Evolutionary conservation across 2,888 invertebrate genomes (phyloP).

Genomic region (Pyrrhosoma nymphula): DNA sequence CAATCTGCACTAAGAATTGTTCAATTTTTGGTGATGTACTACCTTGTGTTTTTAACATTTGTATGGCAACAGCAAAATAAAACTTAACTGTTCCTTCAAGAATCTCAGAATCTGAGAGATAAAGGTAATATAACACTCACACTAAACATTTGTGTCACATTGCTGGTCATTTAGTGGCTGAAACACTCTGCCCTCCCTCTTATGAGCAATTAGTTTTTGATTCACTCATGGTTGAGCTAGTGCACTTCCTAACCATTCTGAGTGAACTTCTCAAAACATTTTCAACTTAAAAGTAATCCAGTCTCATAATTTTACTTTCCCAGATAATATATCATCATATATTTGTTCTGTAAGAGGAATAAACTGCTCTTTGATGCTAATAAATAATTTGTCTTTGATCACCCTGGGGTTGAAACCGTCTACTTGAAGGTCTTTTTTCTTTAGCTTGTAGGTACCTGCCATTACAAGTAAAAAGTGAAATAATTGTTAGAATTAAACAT

Average conservation of each 20-base stretch:
- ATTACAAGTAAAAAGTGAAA: background rate
- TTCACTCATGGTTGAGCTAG: background rate
- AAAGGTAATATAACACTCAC: background rate
- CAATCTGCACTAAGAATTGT: background rate
- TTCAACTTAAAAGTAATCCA: background rate
- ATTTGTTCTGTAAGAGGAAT: conserved; percentile 82
- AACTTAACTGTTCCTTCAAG: background rate
- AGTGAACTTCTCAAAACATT: background rate
- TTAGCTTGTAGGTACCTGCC: conserved; percentile 92
- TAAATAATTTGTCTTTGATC: conserved; percentile 87
- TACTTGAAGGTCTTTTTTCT: conserved; percentile 91
- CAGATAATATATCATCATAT: conserved; percentile 80
- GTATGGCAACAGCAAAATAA: background rate
- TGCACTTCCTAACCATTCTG: background rate
- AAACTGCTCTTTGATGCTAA: conserved; percentile 81
- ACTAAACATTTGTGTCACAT: background rate
- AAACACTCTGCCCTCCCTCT: background rate
- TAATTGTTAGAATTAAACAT: background rate
- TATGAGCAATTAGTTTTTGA: background rate
- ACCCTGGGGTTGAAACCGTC: conserved; percentile 78
- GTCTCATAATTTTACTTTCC: conserved; percentile 57
- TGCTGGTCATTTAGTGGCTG: background rate
- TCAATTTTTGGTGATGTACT: background rate
- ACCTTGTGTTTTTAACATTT: background rate
- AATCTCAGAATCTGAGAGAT: background rate